A percentile compares a stretch with the other conserved stretches of the same genome.
phyloP scores from a whole-genome alignment of 2,888 invertebrate genomes.

The Thyatira batis region DNA sequence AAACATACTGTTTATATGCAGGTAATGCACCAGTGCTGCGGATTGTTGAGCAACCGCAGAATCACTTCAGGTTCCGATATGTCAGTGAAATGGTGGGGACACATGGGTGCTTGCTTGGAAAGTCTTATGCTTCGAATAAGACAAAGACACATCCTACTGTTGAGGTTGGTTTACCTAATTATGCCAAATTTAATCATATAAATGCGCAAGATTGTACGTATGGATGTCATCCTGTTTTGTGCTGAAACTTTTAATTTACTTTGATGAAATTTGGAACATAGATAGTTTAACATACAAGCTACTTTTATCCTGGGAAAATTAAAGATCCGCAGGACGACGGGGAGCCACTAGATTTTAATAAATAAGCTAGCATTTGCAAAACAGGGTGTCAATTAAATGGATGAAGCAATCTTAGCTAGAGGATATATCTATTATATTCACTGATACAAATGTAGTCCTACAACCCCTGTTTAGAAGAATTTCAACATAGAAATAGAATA shows the following conservation, averaged over 20 bases:
- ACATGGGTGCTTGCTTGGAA: constrained; percentile 89
- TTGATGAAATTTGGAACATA: too few species aligned
- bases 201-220: background rate
- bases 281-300: too few species aligned
- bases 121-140: constrained; percentile 78
- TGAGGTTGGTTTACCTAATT: constrained; percentile 73
- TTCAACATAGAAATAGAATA: too few species aligned
- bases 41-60: constrained; percentile 88
- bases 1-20: constrained; percentile 28
- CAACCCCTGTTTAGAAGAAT: too few species aligned
- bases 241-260: background rate
- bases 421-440: too few species aligned
- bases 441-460: too few species aligned
- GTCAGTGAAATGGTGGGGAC: constrained; percentile 94
- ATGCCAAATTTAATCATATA: background rate
- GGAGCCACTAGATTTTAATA: too few species aligned
- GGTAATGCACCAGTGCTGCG: constrained; percentile 75
- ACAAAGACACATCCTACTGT: constrained; percentile 89
- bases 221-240: background rate
- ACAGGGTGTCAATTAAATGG: too few species aligned
- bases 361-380: too few species aligned
- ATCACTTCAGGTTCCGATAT: constrained; percentile 92
- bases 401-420: too few species aligned
- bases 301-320: too few species aligned
- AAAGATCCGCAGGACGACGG: too few species aligned